Evolutionary conservation across 2,888 invertebrate genomes (phyloP).

Genomic region (Rhorus exstirpatorius): DNA sequence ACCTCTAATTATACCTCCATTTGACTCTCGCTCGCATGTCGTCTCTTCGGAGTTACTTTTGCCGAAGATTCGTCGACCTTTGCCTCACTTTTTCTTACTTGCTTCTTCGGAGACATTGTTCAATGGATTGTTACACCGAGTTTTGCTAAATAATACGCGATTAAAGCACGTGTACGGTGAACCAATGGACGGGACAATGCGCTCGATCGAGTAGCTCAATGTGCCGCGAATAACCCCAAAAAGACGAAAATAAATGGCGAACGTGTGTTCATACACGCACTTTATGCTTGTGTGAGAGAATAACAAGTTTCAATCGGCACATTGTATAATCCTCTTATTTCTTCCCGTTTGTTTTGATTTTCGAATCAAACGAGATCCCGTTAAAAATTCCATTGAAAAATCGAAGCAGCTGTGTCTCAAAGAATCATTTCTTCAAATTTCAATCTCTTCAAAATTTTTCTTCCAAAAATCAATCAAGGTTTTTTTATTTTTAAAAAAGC

Average conservation of each 20-base stretch:
- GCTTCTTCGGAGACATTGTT: constrained; percentile 6
- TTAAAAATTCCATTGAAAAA: no score
- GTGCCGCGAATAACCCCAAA: not conserved
- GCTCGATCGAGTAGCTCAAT: not conserved
- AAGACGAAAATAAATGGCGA: not conserved
- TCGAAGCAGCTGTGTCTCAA: no score
- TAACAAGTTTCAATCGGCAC: no score
- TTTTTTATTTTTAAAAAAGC: no score
- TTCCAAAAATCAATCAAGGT: no score
- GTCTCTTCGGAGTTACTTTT: constrained; percentile 70
- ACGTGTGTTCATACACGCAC: no score
- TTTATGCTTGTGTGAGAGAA: not conserved
- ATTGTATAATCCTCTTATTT: no score
- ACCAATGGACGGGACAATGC: no score
- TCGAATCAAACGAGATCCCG: no score
- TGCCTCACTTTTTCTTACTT: not conserved
- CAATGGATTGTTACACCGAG: not conserved
- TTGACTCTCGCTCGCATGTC: constrained; percentile 72
- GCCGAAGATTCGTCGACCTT: not conserved
- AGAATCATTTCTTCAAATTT: no score
- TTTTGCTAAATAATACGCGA: not conserved
- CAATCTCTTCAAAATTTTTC: no score
- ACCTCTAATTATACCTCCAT: constrained; percentile 77
- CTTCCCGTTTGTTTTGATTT: no score
- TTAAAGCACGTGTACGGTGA: not conserved